Base-by-base conservation (phyloP, 2,888 invertebrate genomes). In the Bombylius major region DNA sequence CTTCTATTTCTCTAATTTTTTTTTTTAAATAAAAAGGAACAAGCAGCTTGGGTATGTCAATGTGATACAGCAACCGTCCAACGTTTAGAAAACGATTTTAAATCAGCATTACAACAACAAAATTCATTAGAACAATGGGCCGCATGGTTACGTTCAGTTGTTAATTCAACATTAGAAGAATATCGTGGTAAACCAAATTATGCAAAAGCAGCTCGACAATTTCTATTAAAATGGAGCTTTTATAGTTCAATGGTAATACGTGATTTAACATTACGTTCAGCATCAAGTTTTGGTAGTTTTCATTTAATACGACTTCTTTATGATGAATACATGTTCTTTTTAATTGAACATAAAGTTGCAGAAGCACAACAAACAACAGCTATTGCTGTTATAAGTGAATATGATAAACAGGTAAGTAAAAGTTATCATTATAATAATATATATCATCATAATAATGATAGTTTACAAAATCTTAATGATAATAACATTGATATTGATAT, bases 271-370 rank as follows among this genome's bases (percentile, higher is more conserved):
- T 79, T 98, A 61, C 78, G 93, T 64, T 96, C 96, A 59, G 98
- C 99, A 46, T 92, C 96, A 32, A 96, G 96, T 75, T 99, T 99
- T 77, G 99, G 99, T 54, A 96, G 96, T 62, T 99, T 99, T 79
- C 99, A 99, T 77, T 82, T 99, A 64, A 92, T 99, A 68, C 87
- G 98, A 50, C 81, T 99, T 68, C 82, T 99, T 57, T 99, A 96
- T 75, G 98, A 99, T 76, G 99, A 99, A 76, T 99, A 97, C 76
- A 97, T 99, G 89, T 95, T 96, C 77, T 98, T 94, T 76, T 80
- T 98, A 66, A 91, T 99, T 65, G 98, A 99, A 77, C 93, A 95
- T 68, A 89, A 92, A 75, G 95, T 98, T 42, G 96, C 98, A 47
- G 82, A 86, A 69, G 92, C 92, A 53, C 87, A 86, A 55, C 86